phyloP scores from a whole-genome alignment of 2,113 vertebrate genomes.

The Gallinago undulata region DNA sequence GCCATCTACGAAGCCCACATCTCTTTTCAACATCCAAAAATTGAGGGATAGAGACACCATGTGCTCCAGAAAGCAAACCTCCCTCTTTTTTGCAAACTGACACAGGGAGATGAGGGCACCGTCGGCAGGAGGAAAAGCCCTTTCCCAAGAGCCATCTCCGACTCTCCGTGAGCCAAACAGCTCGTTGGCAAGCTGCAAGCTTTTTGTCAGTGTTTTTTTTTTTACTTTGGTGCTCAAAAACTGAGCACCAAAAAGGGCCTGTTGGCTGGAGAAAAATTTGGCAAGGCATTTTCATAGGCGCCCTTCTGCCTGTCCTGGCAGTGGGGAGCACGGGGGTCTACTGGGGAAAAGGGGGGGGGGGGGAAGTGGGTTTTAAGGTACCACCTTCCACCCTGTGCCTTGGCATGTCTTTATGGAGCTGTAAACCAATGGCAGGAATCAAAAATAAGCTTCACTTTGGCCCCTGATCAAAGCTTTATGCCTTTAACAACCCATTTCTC shows the following conservation, averaged over 20 bases:
- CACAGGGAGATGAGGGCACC: fast-evolving
- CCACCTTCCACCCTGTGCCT: background rate
- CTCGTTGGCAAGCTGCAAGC: background rate
- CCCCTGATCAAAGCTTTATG: background rate
- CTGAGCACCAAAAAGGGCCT: background rate
- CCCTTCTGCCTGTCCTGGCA: background rate
- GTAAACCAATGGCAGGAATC: background rate
- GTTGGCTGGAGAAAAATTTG: background rate
- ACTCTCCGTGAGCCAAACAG: fast-evolving
- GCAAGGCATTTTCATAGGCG: fast-evolving
- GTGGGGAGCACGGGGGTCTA: fast-evolving
- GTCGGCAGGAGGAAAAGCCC: background rate
- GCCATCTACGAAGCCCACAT: no score
- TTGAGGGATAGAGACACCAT: background rate
- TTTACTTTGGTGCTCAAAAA: background rate
- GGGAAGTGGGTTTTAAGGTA: background rate
- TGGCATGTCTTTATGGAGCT: background rate
- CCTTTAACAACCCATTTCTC: background rate
- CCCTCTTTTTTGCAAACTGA: fast-evolving
- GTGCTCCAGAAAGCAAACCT: background rate
- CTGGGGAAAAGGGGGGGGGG: no score
- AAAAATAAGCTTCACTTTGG: background rate
- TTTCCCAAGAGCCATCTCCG: background rate
- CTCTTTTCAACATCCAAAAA: background rate
- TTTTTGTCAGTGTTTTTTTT: background rate